A percentile compares a stretch with the other conserved stretches of the same genome.
These are phyloP conservation scores for Drosophila athabasca DNA, from an alignment of 1,140 invertebrate genomes.

Conservation along the genomic window DNA sequence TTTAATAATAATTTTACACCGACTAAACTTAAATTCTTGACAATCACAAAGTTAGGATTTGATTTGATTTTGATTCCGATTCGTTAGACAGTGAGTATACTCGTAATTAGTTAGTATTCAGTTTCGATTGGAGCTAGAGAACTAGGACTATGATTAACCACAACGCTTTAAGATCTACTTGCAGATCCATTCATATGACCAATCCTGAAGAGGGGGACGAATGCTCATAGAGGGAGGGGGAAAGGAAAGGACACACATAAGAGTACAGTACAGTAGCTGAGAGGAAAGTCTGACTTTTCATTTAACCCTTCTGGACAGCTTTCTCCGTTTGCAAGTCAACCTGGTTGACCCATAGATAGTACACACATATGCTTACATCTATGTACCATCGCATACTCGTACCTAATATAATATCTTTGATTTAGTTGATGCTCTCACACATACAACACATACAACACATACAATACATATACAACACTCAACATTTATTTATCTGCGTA, in stretches of 20 bases:
- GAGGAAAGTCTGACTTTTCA: conserved; percentile 50
- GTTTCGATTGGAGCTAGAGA: conserved; percentile 37
- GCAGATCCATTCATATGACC: conserved; percentile 21
- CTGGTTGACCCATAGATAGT: conserved; percentile 31
- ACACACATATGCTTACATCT: not conserved
- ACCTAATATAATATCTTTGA: conserved; percentile 8
- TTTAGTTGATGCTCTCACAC: not conserved
- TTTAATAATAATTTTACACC: conserved; percentile 54
- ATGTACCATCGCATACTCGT: not conserved
- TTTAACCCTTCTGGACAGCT: conserved; percentile 3
- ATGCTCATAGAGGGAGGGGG: not conserved
- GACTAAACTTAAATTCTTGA: conserved; percentile 73
- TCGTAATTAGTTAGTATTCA: conserved; percentile 1
- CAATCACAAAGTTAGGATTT: conserved; percentile 80
- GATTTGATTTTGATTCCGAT: conserved; percentile 46
- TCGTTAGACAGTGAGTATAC: conserved; percentile 53
- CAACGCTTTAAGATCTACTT: conserved; percentile 52
- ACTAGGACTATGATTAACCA: conserved; percentile 58
- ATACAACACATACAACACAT: conserved; percentile 22
- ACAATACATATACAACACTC: conserved; percentile 36
- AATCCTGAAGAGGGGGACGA: conserved; percentile 1
- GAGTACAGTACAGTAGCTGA: conserved; percentile 4
- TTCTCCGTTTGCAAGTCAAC: conserved; percentile 15
- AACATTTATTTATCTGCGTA: conserved; percentile 16
- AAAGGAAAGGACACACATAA: not conserved